Evolutionary conservation across 2,888 invertebrate genomes (phyloP).

Genomic region (Stramonita haemastoma): DNA sequence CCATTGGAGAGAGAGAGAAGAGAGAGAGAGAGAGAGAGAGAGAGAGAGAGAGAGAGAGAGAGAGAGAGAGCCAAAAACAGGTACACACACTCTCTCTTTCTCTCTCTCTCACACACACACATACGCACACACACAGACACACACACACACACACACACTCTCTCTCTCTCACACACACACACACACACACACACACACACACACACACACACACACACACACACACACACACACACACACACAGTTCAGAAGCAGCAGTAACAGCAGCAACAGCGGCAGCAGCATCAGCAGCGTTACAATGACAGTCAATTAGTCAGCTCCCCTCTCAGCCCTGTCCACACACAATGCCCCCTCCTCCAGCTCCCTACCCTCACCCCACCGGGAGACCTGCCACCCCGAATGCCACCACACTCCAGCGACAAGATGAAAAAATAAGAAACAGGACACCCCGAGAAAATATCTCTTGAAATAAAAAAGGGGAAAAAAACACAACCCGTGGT

Average conservation of each 20-base stretch:
- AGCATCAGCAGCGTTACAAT: background rate
- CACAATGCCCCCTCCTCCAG: background rate
- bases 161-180: background rate
- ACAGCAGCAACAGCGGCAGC: background rate
- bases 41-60: background rate
- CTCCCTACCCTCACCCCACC: background rate
- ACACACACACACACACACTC: background rate
- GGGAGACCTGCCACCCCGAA: background rate
- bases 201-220: no score
- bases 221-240: background rate
- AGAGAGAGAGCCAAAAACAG: background rate
- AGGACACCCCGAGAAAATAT: background rate
- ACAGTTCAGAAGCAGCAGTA: background rate
- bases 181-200: background rate
- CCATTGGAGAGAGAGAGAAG: background rate
- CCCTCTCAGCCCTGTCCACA: background rate
- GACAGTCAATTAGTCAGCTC: constrained; percentile 29
- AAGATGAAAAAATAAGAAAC: constrained; percentile 8
- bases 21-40: background rate
- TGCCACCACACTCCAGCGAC: background rate
- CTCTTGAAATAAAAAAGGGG: no score
- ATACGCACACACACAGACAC: background rate
- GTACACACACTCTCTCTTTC: background rate
- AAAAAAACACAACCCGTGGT: no score
- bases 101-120: background rate